A percentile compares a stretch with the other conserved stretches of the same genome.
Evolutionary conservation across 2,888 invertebrate species (phyloP).

Genomic region (Epistrophe eligans): DNA sequence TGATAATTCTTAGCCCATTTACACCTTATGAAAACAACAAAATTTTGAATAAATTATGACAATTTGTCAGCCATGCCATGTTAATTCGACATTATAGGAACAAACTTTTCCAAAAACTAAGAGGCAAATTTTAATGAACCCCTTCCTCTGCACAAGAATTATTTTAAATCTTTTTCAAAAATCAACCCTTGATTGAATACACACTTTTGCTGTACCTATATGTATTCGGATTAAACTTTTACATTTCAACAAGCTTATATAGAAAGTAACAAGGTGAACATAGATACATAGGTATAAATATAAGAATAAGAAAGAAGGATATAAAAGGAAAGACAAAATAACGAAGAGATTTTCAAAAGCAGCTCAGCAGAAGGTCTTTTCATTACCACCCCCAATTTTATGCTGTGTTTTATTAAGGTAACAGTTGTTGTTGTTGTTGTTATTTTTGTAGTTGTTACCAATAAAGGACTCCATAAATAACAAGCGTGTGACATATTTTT

Average conservation of each 20-base stretch:
- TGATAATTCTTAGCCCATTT: no score
- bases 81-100: not conserved
- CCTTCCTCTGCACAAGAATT: not conserved
- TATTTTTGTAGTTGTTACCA: constrained; percentile 57
- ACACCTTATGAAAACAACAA: no score
- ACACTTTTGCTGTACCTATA: not conserved
- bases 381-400: constrained; percentile 65
- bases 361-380: constrained; percentile 48
- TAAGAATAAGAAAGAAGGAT: constrained; percentile 9
- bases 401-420: constrained; percentile 32
- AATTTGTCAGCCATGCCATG: not conserved
- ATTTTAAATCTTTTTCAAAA: not conserved
- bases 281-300: not conserved
- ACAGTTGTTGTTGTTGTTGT: constrained; percentile 51
- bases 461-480: constrained; percentile 78
- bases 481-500: constrained; percentile 78
- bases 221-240: constrained; percentile 31
- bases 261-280: constrained; percentile 19
- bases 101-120: not conserved
- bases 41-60: not conserved
- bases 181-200: constrained; percentile 18
- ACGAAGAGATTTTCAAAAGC: constrained; percentile 46
- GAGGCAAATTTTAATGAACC: not conserved
- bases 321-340: constrained; percentile 12
- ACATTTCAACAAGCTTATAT: constrained; percentile 27